Evolutionary conservation across 2,888 invertebrate genomes (phyloP).

Genomic region (Drosophila anomalata): DNA sequence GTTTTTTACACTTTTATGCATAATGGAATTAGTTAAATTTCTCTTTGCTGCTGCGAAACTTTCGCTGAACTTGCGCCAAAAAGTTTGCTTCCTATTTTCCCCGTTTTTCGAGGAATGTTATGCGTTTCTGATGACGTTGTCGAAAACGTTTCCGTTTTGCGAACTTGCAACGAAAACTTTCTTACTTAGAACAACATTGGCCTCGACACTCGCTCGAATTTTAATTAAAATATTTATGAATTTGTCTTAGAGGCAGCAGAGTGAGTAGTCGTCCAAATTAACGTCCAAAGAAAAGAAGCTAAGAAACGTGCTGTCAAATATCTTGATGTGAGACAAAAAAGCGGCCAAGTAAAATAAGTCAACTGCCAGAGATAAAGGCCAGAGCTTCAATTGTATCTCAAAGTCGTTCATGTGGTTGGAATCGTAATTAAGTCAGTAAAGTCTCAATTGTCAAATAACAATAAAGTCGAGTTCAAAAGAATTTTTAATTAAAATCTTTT

Average conservation of each 20-base stretch:
- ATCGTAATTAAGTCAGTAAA: constrained; percentile 57
- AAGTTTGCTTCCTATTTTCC: constrained; percentile 52
- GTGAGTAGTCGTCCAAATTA: constrained; percentile 5
- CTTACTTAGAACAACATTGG: constrained; percentile 69
- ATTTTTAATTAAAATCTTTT: constrained; percentile 23
- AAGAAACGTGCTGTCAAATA: constrained; percentile 21
- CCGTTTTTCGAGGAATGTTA: constrained; percentile 56
- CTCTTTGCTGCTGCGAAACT: constrained; percentile 61
- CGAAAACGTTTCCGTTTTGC: constrained; percentile 34
- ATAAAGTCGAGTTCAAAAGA: constrained; percentile 6
- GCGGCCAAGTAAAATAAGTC: constrained; percentile 8
- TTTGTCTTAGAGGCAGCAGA: constrained; percentile 47
- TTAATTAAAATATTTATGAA: constrained; percentile 79
- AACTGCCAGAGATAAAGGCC: constrained; percentile 26
- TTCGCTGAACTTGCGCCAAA: constrained; percentile 62
- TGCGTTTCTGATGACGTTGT: constrained; percentile 77
- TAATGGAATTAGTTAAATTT: constrained; percentile 77
- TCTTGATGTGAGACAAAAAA: constrained; percentile 30
- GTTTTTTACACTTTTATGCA: constrained; percentile 57
- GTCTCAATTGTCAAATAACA: constrained; percentile 15
- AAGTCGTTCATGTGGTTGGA: constrained; percentile 29
- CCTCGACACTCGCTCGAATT: constrained; percentile 62
- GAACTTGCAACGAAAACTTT: constrained; percentile 65
- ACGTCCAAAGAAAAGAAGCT: constrained; percentile 19
- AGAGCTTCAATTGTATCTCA: constrained; percentile 19